Base-by-base conservation (phyloP, 2,113 vertebrate genomes). In the Lanius ludovicianus region DNA sequence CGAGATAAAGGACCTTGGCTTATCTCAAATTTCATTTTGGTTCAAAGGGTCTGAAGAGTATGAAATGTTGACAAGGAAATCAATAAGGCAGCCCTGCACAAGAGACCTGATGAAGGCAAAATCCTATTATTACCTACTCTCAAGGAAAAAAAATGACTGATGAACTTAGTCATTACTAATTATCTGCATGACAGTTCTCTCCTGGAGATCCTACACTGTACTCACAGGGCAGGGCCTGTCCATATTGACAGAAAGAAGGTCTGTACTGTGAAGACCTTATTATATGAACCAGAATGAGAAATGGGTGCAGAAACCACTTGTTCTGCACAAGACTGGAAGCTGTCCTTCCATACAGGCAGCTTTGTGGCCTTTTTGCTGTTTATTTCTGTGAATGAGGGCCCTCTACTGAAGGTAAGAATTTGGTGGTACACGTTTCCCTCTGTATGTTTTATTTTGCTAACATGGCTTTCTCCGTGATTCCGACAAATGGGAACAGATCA, bases 11-110 rank as follows among this genome's bases (percentile, higher is more conserved):
- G 46, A 86, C 35, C 7, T 55, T 39, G 47, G 33, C 84, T 81
- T 49, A 76, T 25, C 46, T 42, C 47, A 89, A 39, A 50, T 75
- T 64, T 39, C 15, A 9, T 77, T 90, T 94, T 84, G 68, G 30
- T 7, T 8, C 15, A 35, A 59, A 70, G 37, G 8, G 3, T 74
- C 59, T 15, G 13, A 35, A 44, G 35, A 0, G 0, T 18, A 21
- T 20, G 28, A 81, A 18, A 25, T 22, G 11, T 49, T 5, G 3
- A 57, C 49, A 30, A 53, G 39, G n/a, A 88, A 78, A 89, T 94
- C 90, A 44, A 37, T 84, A 21, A 52, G n/a, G 41, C 31, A 67
- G 31, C 63, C 9, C 47, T 71, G 31, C 23, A 10, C 33, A n/a
- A 65, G 13, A 75, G 52, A 74, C 33, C 11, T 25, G 47, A 19